These are phyloP conservation scores for Oophaga sylvatica DNA, from an alignment of 2,797 vertebrate genomes.

Conservation along the genomic window DNA sequence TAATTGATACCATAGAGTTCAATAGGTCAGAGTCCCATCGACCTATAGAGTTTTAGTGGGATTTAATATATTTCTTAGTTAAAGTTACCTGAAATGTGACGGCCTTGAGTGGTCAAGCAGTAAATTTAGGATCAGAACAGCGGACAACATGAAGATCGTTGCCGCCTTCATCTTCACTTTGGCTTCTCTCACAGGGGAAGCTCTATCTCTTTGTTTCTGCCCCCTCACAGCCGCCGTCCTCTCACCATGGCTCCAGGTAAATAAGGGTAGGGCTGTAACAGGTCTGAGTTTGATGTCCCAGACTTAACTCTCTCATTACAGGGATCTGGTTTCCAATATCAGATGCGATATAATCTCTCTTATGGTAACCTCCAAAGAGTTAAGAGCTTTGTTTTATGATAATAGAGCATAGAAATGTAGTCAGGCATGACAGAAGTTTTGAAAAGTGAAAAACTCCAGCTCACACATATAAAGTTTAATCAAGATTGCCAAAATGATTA, in stretches of 20 bases:
- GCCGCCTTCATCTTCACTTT: slow-evolving; percentile 21
- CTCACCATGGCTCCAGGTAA: neutral
- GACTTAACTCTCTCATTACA: slow-evolving; percentile 23
- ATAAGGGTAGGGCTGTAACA: slow-evolving; percentile 23
- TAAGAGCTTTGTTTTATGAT: neutral
- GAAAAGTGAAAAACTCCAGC: neutral
- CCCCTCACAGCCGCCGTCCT: neutral
- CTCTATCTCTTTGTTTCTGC: neutral
- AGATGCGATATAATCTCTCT: neutral
- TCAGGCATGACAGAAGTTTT: neutral
- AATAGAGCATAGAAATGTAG: neutral
- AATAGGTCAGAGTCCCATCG: too few relatives aligned
- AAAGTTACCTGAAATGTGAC: slow-evolving; percentile 11
- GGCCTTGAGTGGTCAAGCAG: slow-evolving; percentile 19
- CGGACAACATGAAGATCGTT: neutral
- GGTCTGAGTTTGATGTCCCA: slow-evolving; percentile 23
- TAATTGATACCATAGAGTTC: neutral
- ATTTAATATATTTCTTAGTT: neutral
- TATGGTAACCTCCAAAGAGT: neutral
- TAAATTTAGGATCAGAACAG: neutral
- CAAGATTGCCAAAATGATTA: neutral
- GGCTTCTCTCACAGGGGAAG: neutral
- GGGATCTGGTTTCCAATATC: neutral
- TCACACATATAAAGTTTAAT: neutral
- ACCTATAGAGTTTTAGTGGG: neutral